phyloP scores from a whole-genome alignment of 1,140 invertebrate species.

The Drosophila sucinea region DNA sequence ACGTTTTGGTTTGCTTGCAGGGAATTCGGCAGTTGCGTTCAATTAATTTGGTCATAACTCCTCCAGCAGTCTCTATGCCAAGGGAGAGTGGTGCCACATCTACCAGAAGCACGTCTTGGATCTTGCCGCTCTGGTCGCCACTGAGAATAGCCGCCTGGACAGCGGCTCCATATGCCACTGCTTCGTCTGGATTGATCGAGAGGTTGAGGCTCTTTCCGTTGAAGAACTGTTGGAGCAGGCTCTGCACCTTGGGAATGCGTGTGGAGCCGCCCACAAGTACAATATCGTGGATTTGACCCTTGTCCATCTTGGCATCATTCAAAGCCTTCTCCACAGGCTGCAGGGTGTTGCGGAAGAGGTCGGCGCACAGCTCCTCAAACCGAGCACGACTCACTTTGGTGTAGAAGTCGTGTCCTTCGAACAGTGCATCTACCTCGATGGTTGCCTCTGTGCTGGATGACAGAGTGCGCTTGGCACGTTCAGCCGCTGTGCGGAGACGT shows the following conservation, averaged over 20 bases:
- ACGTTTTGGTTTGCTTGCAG: conserved; percentile 87
- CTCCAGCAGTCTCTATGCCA: conserved; percentile 86
- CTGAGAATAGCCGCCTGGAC: conserved; percentile 90
- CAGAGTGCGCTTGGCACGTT: conserved; percentile 88
- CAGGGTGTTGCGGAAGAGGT: conserved; percentile 89
- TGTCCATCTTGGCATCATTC: conserved; percentile 90
- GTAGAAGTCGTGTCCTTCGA: conserved; percentile 92
- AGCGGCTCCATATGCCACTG: conserved; percentile 88
- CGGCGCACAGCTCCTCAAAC: conserved; percentile 94
- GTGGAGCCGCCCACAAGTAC: conserved; percentile 88
- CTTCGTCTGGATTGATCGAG: conserved; percentile 92
- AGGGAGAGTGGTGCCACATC: conserved; percentile 85
- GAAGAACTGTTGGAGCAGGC: conserved; percentile 87
- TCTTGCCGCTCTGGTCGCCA: conserved; percentile 89
- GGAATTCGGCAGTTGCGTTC: conserved; percentile 87
- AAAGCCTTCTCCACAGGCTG: conserved; percentile 89
- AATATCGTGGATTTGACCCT: conserved; percentile 86
- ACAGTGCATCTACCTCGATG: conserved; percentile 89
- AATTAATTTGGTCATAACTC: conserved; percentile 87
- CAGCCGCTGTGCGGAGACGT: conserved; percentile 89
- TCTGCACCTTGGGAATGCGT: conserved; percentile 87
- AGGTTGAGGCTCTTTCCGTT: conserved; percentile 87
- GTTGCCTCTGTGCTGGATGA: conserved; percentile 88
- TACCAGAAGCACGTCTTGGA: conserved; percentile 86
- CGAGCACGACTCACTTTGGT: conserved; percentile 92